These are phyloP conservation scores for Himalopsyche phryganea DNA, from an alignment of 1,140 invertebrate species.

Conservation along the genomic window DNA sequence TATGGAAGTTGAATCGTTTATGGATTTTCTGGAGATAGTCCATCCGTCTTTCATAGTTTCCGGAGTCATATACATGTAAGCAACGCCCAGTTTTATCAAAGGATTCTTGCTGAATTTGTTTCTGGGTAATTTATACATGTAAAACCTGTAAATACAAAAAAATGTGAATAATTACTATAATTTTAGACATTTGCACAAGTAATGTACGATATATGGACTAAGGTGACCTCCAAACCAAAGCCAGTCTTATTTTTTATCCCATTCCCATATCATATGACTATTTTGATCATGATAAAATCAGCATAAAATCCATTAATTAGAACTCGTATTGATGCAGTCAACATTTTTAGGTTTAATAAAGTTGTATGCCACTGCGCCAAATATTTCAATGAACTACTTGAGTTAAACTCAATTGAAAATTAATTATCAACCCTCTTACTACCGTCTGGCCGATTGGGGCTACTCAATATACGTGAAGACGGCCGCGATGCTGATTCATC, in stretches of 20 bases:
- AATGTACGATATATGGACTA: conserved; percentile 10
- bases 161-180: conserved; percentile 17
- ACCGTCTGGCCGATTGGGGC: no score
- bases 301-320: no score
- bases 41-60: conserved; percentile 58
- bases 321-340: no score
- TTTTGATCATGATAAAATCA: no score
- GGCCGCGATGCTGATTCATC: no score
- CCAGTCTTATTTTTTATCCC: background rate
- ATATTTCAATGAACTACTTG: no score
- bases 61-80: conserved; percentile 71
- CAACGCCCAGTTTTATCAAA: conserved; percentile 61
- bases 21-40: conserved; percentile 64
- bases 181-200: conserved; percentile 13
- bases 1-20: conserved; percentile 69
- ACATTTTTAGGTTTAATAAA: no score
- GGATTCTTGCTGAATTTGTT: conserved; percentile 54
- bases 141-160: conserved; percentile 61
- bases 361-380: no score
- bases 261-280: background rate
- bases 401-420: no score
- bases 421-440: no score
- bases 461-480: no score
- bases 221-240: background rate
- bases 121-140: conserved; percentile 79